Evolutionary conservation across 2,888 invertebrate species (phyloP), one percentile per base, ranked within the genome.

Genomic region (Leptarthrus brevirostris): DNA sequence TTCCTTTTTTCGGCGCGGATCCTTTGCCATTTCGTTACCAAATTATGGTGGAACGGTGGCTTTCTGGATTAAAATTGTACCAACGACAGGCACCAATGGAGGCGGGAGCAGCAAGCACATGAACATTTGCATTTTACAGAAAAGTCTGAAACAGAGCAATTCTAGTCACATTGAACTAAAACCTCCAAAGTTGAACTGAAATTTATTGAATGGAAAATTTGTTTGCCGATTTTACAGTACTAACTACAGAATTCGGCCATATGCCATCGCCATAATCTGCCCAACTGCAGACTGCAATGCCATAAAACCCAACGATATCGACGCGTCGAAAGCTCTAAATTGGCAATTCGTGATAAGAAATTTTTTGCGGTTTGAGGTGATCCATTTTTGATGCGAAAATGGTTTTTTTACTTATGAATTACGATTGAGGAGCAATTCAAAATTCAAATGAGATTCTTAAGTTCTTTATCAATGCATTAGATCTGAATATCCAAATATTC

Each of bases 201-300:
- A 69, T 69, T 52, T 69, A 69, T 52, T 52, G 69, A 69, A 69
- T 52, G 69, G 69, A 69, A 69, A 69, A 69, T 69, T 69, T 69
- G 69, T 69, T 69, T 69, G 69, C 34, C 26, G 69, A 69, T 69
- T 69, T 69, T 49, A 30, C 12, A 30, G 18, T n/a, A 22, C 69
- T 20, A 69, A 69, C 34, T 69, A 69, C 69, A 69, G 18, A 20
- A 16, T 4, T 26, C 34, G 30, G 10, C 69, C 69, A 69, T 52
- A 69, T 69, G 69, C 30, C 30, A 52, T 22, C 69, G 6, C 34
- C 26, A 4, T 6, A 44, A 12, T 44, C 52, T n/a, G 52, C 30
- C 47, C 47, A 47, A 47, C 18, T 47, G 47, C 26, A 16, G 16
- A n/a, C 64, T 24, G n/a, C 22, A 64, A 16, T 26, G 20, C 24